These are phyloP conservation scores for Desoria tigrina DNA, from an alignment of 2,888 invertebrate genomes.

Conservation along the genomic window DNA sequence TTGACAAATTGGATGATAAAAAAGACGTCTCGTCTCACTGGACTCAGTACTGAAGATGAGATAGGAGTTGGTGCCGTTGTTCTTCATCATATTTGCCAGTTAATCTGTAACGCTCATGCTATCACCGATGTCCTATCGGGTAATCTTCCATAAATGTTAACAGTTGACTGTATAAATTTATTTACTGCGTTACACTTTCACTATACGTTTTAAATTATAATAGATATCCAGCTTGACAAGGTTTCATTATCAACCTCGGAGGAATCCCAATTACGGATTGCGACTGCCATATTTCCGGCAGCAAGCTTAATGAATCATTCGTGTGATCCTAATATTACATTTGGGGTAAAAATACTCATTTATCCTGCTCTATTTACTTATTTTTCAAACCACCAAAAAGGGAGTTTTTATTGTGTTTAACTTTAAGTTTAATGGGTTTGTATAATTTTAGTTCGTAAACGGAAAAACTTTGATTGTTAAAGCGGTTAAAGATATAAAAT, in stretches of 20 bases:
- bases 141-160: slow-evolving; percentile 36
- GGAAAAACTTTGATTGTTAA: slow-evolving; percentile 65
- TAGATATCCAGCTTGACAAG: slow-evolving; percentile 50
- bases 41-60: slow-evolving; percentile 7
- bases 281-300: slow-evolving; percentile 81
- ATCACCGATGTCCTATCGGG: slow-evolving; percentile 57
- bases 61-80: slow-evolving; percentile 66
- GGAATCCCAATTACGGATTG: slow-evolving; percentile 62
- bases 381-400: not conserved
- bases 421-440: slow-evolving; percentile 5
- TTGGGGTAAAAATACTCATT: slow-evolving; percentile 66
- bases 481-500: slow-evolving; percentile 65
- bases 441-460: slow-evolving; percentile 34
- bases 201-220: slow-evolving; percentile 13
- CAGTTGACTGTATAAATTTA: not conserved
- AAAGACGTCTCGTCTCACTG: slow-evolving; percentile 67
- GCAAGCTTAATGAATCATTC: slow-evolving; percentile 92
- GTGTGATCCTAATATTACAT: slow-evolving; percentile 79
- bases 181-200: not conserved
- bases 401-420: not conserved
- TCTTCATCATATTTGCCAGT: slow-evolving; percentile 75
- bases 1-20: slow-evolving; percentile 67
- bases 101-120: slow-evolving; percentile 78
- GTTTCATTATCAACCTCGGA: slow-evolving; percentile 44
- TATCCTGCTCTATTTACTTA: not conserved